Percentiles rank a stretch among this genome's conserved stretches.
Evolutionary conservation across 1,140 invertebrate species (phyloP).

Genomic region (Belonocnema kinseyi): DNA sequence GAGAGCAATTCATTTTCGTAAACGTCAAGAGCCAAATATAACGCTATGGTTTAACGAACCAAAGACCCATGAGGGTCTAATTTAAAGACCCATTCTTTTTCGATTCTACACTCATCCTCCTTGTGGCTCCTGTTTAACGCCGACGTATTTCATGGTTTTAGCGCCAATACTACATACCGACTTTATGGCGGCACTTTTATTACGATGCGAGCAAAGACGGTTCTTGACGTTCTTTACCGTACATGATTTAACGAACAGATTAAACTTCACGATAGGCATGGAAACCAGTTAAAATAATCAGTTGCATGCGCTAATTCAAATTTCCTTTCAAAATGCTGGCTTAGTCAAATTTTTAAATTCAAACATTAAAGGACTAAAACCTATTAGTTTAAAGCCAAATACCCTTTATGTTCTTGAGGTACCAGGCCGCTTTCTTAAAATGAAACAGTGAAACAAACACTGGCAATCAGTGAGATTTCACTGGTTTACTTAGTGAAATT

Average conservation of each 20-base stretch:
- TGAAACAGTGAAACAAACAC: too few species aligned
- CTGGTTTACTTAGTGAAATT: too few species aligned
- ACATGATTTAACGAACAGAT: background rate
- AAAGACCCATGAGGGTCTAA: slow-evolving; percentile 34
- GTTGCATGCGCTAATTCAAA: slow-evolving; percentile 19
- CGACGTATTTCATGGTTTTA: slow-evolving; percentile 49
- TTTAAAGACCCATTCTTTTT: slow-evolving; percentile 44
- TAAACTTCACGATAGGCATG: background rate
- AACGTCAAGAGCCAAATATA: slow-evolving; percentile 25
- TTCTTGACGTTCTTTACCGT: background rate
- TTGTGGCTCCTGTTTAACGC: slow-evolving; percentile 46
- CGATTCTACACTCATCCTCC: slow-evolving; percentile 38
- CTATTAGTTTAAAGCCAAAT: too few species aligned
- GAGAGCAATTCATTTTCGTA: slow-evolving; percentile 26
- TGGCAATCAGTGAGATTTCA: too few species aligned
- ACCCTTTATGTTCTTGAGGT: too few species aligned
- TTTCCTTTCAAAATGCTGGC: background rate
- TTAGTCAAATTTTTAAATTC: slow-evolving; percentile 4
- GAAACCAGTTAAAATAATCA: slow-evolving; percentile 17
- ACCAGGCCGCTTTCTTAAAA: too few species aligned
- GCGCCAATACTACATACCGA: slow-evolving; percentile 35
- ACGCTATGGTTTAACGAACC: slow-evolving; percentile 44
- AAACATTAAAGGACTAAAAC: background rate
- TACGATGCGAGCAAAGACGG: slow-evolving; percentile 37
- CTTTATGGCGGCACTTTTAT: slow-evolving; percentile 32